Evolutionary conservation across 2,797 vertebrate genomes (phyloP).

Genomic region (Dermochelys coriacea): DNA sequence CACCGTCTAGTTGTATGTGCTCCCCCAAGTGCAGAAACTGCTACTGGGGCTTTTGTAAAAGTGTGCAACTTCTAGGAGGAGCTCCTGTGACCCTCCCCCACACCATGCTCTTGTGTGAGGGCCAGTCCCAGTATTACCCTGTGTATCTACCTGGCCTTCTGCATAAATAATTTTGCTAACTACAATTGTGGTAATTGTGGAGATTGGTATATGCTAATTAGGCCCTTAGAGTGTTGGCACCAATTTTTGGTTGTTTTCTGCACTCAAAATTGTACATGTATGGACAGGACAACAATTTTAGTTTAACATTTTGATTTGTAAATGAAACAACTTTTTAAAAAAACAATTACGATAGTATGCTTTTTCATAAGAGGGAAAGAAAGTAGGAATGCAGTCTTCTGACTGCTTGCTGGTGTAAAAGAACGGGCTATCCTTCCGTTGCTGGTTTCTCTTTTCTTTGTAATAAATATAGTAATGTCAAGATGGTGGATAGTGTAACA

Average conservation of each 20-base stretch:
- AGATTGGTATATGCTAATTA: background rate
- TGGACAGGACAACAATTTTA: background rate
- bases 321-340: background rate
- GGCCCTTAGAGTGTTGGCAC: background rate
- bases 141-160: background rate
- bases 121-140: background rate
- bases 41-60: background rate
- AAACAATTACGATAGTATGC: background rate
- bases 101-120: background rate
- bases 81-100: background rate
- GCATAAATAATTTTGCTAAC: background rate
- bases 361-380: background rate
- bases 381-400: background rate
- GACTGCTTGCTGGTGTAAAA: background rate
- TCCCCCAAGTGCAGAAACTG: background rate
- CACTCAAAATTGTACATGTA: background rate
- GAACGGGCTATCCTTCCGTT: background rate
- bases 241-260: background rate
- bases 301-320: background rate
- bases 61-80: slow-evolving; percentile 10
- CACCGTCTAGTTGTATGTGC: background rate
- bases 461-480: background rate
- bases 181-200: background rate
- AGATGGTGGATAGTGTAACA: background rate
- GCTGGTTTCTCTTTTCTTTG: background rate